A percentile compares a stretch with the other conserved stretches of the same genome.
phyloP scores from a whole-genome alignment of 2,797 vertebrate genomes.

The Lutjanus argentimaculatus region DNA sequence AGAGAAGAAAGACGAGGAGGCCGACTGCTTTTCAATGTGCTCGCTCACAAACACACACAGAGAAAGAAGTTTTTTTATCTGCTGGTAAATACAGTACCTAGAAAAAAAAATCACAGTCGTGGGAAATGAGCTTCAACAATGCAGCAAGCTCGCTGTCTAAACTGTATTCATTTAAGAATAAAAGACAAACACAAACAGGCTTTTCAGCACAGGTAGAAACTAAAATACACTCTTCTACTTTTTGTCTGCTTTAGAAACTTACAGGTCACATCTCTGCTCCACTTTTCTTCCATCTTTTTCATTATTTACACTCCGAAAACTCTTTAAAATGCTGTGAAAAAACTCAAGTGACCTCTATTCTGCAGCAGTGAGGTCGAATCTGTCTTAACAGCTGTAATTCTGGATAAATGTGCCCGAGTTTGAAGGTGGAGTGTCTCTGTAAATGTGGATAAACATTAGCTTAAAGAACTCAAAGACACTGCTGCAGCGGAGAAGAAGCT shows the following conservation, averaged over 20 bases:
- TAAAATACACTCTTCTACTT: not conserved
- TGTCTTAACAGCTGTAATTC: not conserved
- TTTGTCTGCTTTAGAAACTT: not conserved
- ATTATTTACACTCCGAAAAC: conserved; percentile 9
- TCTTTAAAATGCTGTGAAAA: not conserved
- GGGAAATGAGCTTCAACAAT: conserved; percentile 34
- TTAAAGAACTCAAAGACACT: not conserved
- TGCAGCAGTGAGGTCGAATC: not conserved
- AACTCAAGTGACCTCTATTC: not conserved
- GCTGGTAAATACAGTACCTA: conserved; percentile 28
- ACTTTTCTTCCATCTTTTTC: not conserved
- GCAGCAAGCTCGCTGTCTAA: not conserved
- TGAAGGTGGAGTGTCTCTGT: conserved; percentile 23
- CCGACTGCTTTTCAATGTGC: conserved; percentile 9
- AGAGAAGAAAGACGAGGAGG: conserved; percentile 21
- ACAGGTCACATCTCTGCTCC: conserved; percentile 10
- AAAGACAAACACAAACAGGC: conserved; percentile 6
- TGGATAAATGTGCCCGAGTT: not conserved
- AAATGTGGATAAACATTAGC: conserved; percentile 15
- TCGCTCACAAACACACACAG: not conserved
- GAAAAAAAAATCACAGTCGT: not conserved
- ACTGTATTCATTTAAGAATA: conserved; percentile 28
- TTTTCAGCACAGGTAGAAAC: conserved; percentile 3
- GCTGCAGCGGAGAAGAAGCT: not conserved
- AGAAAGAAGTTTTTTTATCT: conserved; percentile 25